Base-by-base conservation (phyloP, 2,113 vertebrate genomes). In the Charadrius vociferus region DNA sequence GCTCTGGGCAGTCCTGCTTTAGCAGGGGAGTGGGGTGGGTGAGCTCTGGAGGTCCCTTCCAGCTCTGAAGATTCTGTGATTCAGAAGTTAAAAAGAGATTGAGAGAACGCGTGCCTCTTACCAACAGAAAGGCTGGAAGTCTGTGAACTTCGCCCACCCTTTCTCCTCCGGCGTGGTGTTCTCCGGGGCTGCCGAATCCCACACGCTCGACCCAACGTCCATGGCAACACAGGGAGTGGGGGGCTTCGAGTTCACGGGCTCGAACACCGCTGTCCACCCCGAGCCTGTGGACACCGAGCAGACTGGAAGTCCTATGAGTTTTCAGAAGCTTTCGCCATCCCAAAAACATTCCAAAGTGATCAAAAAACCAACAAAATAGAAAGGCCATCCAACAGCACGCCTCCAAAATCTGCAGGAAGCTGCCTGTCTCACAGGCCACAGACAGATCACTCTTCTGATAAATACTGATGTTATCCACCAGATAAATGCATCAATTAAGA, bases 101-200 rank as follows among this genome's bases (percentile, higher is more conserved):
- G 36, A 19, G 5, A 10, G 41, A 6, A 34, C 0, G 0, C 1
- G 7, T 3, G 37, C 7, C 41, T 27, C 98, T 98, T 81, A 99
- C 99, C 99, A 99, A 91, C 99, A 99, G 96, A 99, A 99, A 26
- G 99, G 99, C 96, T 99, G 99, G 96, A 99, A 99, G 98, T 99
- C 99, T 0, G 99, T 98, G 86, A 99, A 99, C 91, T 98, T 99
- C 79, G 99, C 99, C 99, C 99, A 99, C 79, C 99, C 98, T 32
- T 98, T 98, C 73, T 98, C 98, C 86, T 99, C 98, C 0, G 97
- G 84, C 21, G 98, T 56, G 7, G 95, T 59, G 24, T 59, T 65
- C 34, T 95, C 84, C 0, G 98, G 90, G 1, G 88, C 30, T 3
- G 98, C 88, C 2, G 97, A 97, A 17, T 98, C 98, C 99, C 99